Percentiles rank a stretch among this genome's conserved stretches.
These are phyloP conservation scores for Eidolon dupreanum DNA, from an alignment of 2,797 vertebrate species.

Conservation along the genomic window DNA sequence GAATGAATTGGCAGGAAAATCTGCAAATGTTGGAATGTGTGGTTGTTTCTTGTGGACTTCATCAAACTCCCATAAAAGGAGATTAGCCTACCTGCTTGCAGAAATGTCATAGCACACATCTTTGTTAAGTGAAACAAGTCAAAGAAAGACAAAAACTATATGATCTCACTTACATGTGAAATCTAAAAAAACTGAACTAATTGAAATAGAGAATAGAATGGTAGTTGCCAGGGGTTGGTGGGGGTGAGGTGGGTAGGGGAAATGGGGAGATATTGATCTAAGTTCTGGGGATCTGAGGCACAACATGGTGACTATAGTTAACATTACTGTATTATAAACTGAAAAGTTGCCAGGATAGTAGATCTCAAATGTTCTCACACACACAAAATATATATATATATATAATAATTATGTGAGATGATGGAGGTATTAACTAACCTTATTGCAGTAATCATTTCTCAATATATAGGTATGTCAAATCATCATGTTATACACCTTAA, in stretches of 20 bases:
- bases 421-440: not conserved
- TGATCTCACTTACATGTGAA: not conserved
- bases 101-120: not conserved
- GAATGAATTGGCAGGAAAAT: not conserved
- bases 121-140: not conserved
- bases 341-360: not conserved
- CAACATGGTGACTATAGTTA: not conserved
- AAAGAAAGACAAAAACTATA: not conserved
- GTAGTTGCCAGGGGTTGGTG: not conserved
- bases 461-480: not conserved
- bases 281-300: not conserved
- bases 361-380: not conserved
- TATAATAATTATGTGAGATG: not conserved
- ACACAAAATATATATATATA: not conserved
- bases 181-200: not conserved
- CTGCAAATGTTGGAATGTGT: not conserved
- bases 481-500: not conserved
- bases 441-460: not conserved
- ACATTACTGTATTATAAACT: not conserved
- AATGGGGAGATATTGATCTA: not conserved
- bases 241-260: accelerated
- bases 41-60: not conserved
- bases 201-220: not conserved
- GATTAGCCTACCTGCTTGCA: not conserved
- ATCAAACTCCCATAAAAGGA: not conserved